Evolutionary conservation across 2,888 invertebrate genomes (phyloP), one percentile per base, ranked within the genome.

Genomic region (Dilophus febrilis): DNA sequence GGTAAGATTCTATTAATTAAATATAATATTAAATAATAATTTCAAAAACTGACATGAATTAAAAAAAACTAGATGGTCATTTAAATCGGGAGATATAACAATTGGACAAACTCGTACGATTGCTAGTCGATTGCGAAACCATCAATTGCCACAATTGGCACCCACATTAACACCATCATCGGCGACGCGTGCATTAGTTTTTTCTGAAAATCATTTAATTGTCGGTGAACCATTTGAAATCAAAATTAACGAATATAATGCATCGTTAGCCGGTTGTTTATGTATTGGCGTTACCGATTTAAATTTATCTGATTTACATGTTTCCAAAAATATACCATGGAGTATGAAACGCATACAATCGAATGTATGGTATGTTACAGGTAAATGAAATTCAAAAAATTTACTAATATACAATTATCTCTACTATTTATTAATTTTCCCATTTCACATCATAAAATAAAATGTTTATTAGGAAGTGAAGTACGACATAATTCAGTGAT

Each of bases 261-360:
- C 60, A 19, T 48, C 63, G 39, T 58, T 59, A 51, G 62, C 63
- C 17, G 62, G 62, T 58, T 77, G 77, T 28, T 64, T 90, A 35
- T 74, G 74, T 43, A 72, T 90, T 56, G 90, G 90, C 1, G 71
- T 90, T 10, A 78, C 88, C 1, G 74, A 76, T 50, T 67, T 76
- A 30, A 76, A 77, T 51, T 64, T 72, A 2, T 53, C 70, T 56
- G 68, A 74, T 58, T 65, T 77, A 49, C 66, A 71, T 58, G 68
- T 77, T 16, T 70, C 76, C 50, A 65, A 72, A 52, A 73, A 72
- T 49, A 64, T 82, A 37, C 77, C 80, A 2, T 68, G 73, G 2
- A 69, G 72, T 17, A 68, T 79, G 45, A 64, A 69, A 26, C 68
- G 67, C 8, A 65, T 84, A 46, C 77, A 81, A 1, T 70, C 72